phyloP scores from a whole-genome alignment of 2,797 vertebrate species.

The Chaetophractus vellerosus region DNA sequence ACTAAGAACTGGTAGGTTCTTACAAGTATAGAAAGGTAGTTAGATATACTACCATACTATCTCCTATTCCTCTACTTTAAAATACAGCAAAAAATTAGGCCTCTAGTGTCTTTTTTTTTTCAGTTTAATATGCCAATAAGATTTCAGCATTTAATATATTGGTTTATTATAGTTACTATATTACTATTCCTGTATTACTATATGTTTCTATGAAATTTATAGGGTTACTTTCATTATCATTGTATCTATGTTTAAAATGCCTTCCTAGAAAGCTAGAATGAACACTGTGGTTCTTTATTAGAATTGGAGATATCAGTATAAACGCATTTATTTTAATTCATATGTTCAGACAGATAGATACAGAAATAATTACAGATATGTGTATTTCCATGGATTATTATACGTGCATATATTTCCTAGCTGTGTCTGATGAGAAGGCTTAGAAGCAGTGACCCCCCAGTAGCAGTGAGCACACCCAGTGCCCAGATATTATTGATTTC shows the following conservation, averaged over 20 bases:
- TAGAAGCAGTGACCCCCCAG: neutral
- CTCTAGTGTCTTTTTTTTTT: neutral
- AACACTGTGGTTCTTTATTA: neutral
- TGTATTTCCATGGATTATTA: accelerated
- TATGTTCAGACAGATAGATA: neutral
- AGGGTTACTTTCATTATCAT: neutral
- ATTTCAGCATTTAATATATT: neutral
- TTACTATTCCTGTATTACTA: too few relatives aligned
- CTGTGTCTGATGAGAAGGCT: neutral
- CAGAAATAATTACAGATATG: neutral
- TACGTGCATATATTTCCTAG: accelerated
- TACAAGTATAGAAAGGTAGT: neutral
- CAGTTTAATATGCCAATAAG: neutral
- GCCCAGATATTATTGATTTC: neutral
- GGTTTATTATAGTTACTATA: neutral
- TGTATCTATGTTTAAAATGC: neutral
- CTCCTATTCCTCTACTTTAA: neutral
- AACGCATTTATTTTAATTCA: neutral
- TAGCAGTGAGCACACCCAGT: neutral
- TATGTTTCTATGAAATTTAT: neutral
- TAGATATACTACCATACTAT: neutral
- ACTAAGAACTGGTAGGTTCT: neutral
- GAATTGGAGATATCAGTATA: neutral
- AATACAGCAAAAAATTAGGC: neutral
- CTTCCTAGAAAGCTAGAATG: neutral